These are phyloP conservation scores for Bradypus variegatus DNA, from an alignment of 2,797 vertebrate genomes.

Conservation along the genomic window DNA sequence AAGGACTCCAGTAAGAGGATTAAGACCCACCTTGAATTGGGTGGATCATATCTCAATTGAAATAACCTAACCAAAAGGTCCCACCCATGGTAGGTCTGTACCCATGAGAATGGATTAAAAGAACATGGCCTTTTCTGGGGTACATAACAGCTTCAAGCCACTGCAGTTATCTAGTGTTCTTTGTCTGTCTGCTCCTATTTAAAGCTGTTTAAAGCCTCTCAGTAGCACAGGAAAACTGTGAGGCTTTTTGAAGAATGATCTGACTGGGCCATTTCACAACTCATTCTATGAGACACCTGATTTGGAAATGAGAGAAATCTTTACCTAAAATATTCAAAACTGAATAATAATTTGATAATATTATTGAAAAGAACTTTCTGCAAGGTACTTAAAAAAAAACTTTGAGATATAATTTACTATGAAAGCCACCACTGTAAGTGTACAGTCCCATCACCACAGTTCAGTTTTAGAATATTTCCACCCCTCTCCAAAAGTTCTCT, in stretches of 20 bases:
- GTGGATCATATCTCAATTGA: too few relatives aligned
- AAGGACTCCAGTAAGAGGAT: too few relatives aligned
- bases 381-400: background rate
- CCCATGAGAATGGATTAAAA: too few relatives aligned
- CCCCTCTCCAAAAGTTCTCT: background rate
- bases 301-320: background rate
- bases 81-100: too few relatives aligned
- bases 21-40: too few relatives aligned
- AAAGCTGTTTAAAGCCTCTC: background rate
- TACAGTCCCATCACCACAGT: background rate
- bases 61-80: too few relatives aligned
- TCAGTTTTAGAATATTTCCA: conserved; percentile 12
- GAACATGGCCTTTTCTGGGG: too few relatives aligned
- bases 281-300: background rate
- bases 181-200: background rate
- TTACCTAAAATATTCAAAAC: conserved; percentile 1
- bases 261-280: background rate
- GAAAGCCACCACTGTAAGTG: background rate
- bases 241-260: background rate
- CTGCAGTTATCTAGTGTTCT: background rate
- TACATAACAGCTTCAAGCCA: too few relatives aligned
- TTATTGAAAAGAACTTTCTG: background rate
- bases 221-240: background rate
- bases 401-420: background rate
- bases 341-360: background rate